A percentile compares a stretch with the other conserved stretches of the same genome.
Evolutionary conservation across 2,888 invertebrate species (phyloP).

Genomic region (Autographa gamma): DNA sequence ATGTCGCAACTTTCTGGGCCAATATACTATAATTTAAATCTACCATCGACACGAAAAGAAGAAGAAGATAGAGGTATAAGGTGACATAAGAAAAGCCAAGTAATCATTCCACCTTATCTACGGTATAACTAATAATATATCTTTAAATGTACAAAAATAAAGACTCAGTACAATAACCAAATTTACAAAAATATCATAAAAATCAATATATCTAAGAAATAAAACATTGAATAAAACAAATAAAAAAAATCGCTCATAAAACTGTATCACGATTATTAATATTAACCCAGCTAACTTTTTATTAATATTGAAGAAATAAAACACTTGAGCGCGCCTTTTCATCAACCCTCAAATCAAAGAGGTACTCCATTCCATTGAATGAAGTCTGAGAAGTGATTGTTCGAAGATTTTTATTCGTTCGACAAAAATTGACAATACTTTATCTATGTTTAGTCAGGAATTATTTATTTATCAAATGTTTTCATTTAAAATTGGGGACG

Average conservation of each 20-base stretch:
- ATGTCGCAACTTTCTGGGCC: too few relatives aligned
- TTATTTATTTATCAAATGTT: conserved; percentile 3
- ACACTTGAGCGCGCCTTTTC: conserved; percentile 1
- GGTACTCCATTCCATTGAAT: conserved; percentile 5
- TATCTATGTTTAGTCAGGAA: background rate
- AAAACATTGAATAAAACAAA: too few relatives aligned
- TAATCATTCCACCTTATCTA: too few relatives aligned
- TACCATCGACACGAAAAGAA: too few relatives aligned
- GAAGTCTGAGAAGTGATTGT: conserved; percentile 1
- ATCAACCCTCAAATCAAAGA: background rate
- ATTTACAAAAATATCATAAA: too few relatives aligned
- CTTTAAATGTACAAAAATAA: too few relatives aligned
- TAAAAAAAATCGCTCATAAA: background rate
- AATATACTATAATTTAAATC: too few relatives aligned
- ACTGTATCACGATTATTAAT: background rate
- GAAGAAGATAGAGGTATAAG: too few relatives aligned
- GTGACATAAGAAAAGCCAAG: too few relatives aligned
- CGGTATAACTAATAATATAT: too few relatives aligned
- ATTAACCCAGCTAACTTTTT: conserved; percentile 3
- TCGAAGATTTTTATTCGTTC: background rate
- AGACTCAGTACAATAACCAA: too few relatives aligned
- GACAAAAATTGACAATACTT: background rate
- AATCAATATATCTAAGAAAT: background rate
- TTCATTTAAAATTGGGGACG: background rate
- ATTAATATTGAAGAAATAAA: conserved; percentile 7